Evolutionary conservation across 2,113 vertebrate species (phyloP).

Genomic region (Plestiodon gilberti): DNA sequence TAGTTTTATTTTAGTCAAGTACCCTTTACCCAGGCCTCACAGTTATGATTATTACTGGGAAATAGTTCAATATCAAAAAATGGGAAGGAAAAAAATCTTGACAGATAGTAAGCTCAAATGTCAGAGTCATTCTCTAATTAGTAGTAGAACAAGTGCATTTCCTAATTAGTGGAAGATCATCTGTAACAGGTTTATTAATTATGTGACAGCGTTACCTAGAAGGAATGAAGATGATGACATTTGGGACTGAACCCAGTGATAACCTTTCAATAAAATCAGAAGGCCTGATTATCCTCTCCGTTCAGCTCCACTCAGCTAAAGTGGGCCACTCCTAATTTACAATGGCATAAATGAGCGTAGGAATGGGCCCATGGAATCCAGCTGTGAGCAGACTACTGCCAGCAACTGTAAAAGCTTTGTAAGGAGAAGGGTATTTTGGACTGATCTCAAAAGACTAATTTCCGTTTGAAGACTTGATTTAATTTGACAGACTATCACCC

Average conservation of each 20-base stretch:
- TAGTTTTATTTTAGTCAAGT: neutral
- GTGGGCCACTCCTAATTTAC: constrained; percentile 16
- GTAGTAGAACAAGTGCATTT: constrained; percentile 9
- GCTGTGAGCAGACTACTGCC: neutral
- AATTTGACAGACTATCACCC: constrained; percentile 13
- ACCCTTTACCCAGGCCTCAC: neutral
- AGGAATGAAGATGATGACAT: constrained; percentile 20
- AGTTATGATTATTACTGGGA: neutral
- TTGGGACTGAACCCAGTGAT: constrained; percentile 15
- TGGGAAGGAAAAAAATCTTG: neutral
- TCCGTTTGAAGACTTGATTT: constrained; percentile 4
- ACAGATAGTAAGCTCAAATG: constrained; percentile 22
- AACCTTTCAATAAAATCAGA: constrained; percentile 27
- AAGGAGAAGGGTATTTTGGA: neutral
- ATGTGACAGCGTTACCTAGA: neutral
- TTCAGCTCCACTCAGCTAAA: neutral
- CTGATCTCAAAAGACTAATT: constrained; percentile 14
- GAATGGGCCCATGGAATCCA: neutral
- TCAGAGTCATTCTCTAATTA: constrained; percentile 33
- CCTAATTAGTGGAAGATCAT: constrained; percentile 29
- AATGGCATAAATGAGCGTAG: neutral
- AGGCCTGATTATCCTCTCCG: constrained; percentile 24
- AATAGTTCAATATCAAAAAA: neutral
- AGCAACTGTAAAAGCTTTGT: constrained; percentile 1
- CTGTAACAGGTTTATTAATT: constrained; percentile 32